Evolutionary conservation across 2,797 vertebrate species (phyloP), one percentile per base, ranked within the genome.

Genomic region (Sebastes baramenuke): DNA sequence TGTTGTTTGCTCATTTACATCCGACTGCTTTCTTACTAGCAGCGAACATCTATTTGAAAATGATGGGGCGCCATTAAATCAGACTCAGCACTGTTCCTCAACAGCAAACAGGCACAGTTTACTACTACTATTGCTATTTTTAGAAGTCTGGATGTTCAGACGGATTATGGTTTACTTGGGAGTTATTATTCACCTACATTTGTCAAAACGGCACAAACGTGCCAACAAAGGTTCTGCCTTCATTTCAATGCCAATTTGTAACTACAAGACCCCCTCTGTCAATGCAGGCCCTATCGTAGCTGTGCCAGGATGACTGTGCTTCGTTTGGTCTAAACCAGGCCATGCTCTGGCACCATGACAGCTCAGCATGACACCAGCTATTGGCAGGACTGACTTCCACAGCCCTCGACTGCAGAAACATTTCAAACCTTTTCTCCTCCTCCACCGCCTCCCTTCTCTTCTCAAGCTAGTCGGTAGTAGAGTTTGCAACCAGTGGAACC

Each of bases 191-290:
- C 49, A 59, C 9, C 56, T 12, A 24, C 9, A 77, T 71, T 68
- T 55, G 20, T 60, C 52, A 79, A 79, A 81, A 73, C 20, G 42
- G 56, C 42, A 75, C n/a, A 34, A 32, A 62, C 2, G 3, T 62
- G 67, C 77, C 86, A 81, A 34, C 32, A 69, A 64, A 67, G 49
- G 75, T 68, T 75, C 52, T 10, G 20, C 49, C 42, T 76, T 65
- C 16, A 70, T 71, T 73, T 81, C 3, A 80, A 16, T 25, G 67
- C 34, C 74, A 82, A 87, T 90, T 85, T 88, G 87, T 90, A 75
- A 72, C 30, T 60, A 90, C 86, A 90, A 74, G 84, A 77, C n/a
- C 64, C 36, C 64, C 80, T 77, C 55, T 69, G 82, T 71, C 72
- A 65, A 67, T 18, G 30, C 71, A 77, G 73, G 29, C 70, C 32